These are phyloP conservation scores for Rotaria magnacalcarata DNA, from an alignment of 2,888 invertebrate genomes.

Conservation along the genomic window DNA sequence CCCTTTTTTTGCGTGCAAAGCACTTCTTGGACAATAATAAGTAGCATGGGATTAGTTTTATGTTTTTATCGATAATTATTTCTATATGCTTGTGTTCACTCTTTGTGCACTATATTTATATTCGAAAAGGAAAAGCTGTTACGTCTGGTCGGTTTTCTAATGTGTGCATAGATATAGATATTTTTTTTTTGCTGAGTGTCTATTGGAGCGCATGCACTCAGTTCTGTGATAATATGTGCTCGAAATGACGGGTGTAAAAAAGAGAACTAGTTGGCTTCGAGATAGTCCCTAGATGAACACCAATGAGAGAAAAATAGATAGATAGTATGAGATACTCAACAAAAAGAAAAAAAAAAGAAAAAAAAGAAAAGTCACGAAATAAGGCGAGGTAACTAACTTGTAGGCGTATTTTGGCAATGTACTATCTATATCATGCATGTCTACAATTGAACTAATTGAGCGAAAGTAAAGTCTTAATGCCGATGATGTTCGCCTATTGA, in stretches of 20 bases:
- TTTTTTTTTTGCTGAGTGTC: background rate
- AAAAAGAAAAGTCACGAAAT: background rate
- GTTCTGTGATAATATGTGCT: background rate
- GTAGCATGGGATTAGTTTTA: background rate
- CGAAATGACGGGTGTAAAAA: background rate
- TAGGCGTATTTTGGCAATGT: background rate
- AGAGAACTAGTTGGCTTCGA: background rate
- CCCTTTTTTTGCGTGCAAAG: background rate
- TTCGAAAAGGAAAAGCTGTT: background rate
- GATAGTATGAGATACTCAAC: background rate
- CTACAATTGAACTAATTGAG: background rate
- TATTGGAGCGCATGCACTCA: background rate
- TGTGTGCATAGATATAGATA: background rate
- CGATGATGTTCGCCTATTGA: background rate
- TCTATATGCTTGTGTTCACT: background rate
- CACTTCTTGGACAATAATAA: background rate
- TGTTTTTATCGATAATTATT: background rate
- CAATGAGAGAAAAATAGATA: background rate
- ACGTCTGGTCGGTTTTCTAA: background rate
- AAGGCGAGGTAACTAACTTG: background rate
- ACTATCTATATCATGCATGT: background rate
- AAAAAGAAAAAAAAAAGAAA: background rate
- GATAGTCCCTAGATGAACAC: conserved; percentile 21
- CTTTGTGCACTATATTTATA: background rate
- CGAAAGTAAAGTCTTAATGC: background rate